These are phyloP conservation scores for Pedicia rivosa DNA, from an alignment of 2,888 invertebrate species.

Conservation along the genomic window DNA sequence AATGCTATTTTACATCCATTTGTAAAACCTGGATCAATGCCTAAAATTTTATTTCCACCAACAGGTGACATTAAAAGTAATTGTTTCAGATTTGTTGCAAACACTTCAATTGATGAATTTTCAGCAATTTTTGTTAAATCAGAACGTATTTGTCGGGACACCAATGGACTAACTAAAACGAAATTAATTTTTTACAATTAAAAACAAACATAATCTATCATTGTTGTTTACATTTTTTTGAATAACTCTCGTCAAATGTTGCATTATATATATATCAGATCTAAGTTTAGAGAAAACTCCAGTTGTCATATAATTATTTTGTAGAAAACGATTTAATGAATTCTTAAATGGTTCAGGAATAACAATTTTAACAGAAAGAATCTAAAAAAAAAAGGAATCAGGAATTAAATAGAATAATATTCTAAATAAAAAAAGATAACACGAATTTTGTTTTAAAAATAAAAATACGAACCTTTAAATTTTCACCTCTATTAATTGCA, in stretches of 20 bases:
- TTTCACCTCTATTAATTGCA: too few relatives aligned
- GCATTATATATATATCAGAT: slow-evolving; percentile 31
- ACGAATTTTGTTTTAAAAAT: too few relatives aligned
- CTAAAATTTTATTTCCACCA: slow-evolving; percentile 61
- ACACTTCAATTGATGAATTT: slow-evolving; percentile 69
- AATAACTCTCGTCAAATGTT: slow-evolving; percentile 45
- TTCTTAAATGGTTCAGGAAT: slow-evolving; percentile 48
- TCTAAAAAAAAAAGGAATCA: too few relatives aligned
- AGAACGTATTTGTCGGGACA: slow-evolving; percentile 50
- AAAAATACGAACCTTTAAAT: too few relatives aligned
- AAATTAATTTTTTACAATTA: slow-evolving; percentile 13
- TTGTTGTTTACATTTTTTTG: slow-evolving; percentile 30
- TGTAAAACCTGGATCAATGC: slow-evolving; percentile 78
- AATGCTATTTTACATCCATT: slow-evolving; percentile 84
- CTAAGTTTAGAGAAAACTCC: slow-evolving; percentile 26
- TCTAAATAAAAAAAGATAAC: too few relatives aligned
- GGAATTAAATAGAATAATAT: too few relatives aligned
- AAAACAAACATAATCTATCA: neutral
- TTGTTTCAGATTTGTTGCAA: slow-evolving; percentile 70
- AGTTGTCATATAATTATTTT: slow-evolving; percentile 28
- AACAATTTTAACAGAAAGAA: slow-evolving; percentile 50
- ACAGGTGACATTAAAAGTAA: slow-evolving; percentile 67
- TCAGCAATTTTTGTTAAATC: slow-evolving; percentile 62
- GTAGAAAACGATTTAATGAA: slow-evolving; percentile 38
- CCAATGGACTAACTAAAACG: slow-evolving; percentile 41